These are phyloP conservation scores for Spodoptera littoralis DNA, from an alignment of 2,888 invertebrate genomes.

Conservation along the genomic window DNA sequence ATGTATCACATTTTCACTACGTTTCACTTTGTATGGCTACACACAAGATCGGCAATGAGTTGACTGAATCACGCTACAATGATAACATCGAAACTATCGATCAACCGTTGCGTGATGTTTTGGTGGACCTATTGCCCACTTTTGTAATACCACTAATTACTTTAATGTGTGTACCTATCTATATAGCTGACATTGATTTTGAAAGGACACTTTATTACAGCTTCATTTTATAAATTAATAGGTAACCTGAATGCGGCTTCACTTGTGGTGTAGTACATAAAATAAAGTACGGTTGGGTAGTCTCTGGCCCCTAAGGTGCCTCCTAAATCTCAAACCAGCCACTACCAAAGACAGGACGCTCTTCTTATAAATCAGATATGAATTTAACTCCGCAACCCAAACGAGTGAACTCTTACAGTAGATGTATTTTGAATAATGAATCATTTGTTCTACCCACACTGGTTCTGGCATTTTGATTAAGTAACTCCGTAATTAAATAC, in stretches of 20 bases:
- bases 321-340: background rate
- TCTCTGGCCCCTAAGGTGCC: background rate
- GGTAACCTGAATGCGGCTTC: too few relatives aligned
- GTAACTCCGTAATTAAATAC: too few relatives aligned
- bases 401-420: too few relatives aligned
- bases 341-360: too few relatives aligned
- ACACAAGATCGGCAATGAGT: slow-evolving; percentile 44
- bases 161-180: background rate
- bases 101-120: slow-evolving; percentile 67
- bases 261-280: too few relatives aligned
- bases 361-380: background rate
- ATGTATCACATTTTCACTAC: slow-evolving; percentile 55
- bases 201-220: slow-evolving; percentile 1
- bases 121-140: slow-evolving; percentile 13
- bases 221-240: too few relatives aligned
- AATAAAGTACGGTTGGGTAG: too few relatives aligned
- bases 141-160: slow-evolving; percentile 13
- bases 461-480: too few relatives aligned
- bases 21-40: slow-evolving; percentile 35
- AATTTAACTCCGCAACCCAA: background rate
- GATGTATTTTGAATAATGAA: too few relatives aligned
- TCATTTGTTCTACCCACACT: too few relatives aligned
- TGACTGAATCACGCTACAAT: slow-evolving; percentile 66
- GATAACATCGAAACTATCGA: slow-evolving; percentile 78
- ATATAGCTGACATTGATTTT: slow-evolving; percentile 3